Base-by-base conservation (phyloP, 2,888 invertebrate species). In the Pelosia muscerda region DNA sequence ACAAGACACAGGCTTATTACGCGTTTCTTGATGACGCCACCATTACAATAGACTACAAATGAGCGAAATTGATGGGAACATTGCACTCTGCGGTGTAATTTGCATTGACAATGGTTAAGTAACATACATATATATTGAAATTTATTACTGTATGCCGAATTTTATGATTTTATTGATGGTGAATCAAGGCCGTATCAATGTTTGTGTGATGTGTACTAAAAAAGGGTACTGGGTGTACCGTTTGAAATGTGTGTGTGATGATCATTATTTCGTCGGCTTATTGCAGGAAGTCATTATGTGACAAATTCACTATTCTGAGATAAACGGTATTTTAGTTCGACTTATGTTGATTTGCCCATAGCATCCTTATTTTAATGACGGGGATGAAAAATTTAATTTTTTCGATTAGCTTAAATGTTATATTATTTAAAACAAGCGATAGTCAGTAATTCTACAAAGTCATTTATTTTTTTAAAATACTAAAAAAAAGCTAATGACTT, bases 131-230 rank as follows among this genome's bases (percentile, higher is more conserved):
- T 73, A 83, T 78, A 88, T 90, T 90, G 85, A 85, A 83, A 89
- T 90, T 89, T 89, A 90, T 82, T 73, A 70, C 85, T 66, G 49
- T 49, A 49, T 77, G 84, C 82, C 83, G 84, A 84, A 83, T 81
- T 84, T 84, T 84, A 84, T 84, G 84, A 80, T 66, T 72, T 61
- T 53, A 78, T 78, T 63, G 66, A 70, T 70, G 49, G 55, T 53
- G 25, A 73, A 79, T 76, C 83, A 85, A 82, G 84, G 84, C 71
- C 79, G 74, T 72, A 67, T 78, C 70, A 78, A 79, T 79, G 59
- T 68, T 69, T 66, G 66, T 65, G 55, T 73, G 72, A 72, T 65
- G 42, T 74, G 73, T 74, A 34, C 70, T 56, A 65, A 71, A 68
- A 77, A 63, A 77, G 77, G 79, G 75, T 70, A 68, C 65, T 71